Conservation (phyloP, 2,888 invertebrate genomes). For the Cepaea hortensis region DNA sequence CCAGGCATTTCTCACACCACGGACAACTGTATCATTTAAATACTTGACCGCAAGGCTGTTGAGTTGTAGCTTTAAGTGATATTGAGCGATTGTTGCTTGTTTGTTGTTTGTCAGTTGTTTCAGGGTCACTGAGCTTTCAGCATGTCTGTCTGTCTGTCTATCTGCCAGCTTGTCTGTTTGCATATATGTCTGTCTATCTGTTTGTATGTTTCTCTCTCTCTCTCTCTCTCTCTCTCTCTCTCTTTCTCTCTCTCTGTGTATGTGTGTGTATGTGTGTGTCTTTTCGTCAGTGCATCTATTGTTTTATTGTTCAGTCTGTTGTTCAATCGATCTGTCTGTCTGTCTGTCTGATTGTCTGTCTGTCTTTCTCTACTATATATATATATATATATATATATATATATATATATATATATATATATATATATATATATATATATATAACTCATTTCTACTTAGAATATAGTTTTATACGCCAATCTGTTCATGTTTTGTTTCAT, state of each 20-base stretch:
- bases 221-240: background rate
- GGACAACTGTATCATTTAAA: background rate
- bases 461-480: too few species aligned
- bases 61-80: background rate
- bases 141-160: background rate
- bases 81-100: background rate
- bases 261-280: too few species aligned
- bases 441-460: too few species aligned
- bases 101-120: background rate
- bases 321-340: too few species aligned
- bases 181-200: background rate
- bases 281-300: too few species aligned
- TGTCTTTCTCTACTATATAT: too few species aligned
- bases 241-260: background rate
- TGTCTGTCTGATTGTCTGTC: too few species aligned
- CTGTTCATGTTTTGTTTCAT: too few species aligned
- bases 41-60: background rate
- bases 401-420: too few species aligned
- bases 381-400: too few species aligned
- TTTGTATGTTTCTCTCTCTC: background rate
- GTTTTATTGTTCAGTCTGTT: too few species aligned
- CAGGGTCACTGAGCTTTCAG: background rate
- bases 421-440: too few species aligned
- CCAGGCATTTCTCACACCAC: background rate
- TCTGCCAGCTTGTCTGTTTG: background rate